phyloP scores from a whole-genome alignment of 2,888 invertebrate genomes.

The Melanostoma scalare region DNA sequence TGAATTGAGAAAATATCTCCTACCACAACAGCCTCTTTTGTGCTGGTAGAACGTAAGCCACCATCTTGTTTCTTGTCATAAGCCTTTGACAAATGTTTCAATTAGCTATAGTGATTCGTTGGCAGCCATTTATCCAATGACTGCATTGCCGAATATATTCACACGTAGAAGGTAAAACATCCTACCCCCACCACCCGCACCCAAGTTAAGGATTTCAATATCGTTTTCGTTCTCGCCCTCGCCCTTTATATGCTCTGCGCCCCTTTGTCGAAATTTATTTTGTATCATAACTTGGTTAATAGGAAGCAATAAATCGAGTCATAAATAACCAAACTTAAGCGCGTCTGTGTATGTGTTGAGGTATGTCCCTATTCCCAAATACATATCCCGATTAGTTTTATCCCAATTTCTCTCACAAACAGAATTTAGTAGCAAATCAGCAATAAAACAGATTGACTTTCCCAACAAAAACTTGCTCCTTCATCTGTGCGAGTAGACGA shows the following conservation, averaged over 20 bases:
- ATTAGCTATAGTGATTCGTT: slow-evolving; percentile 4
- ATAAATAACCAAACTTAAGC: neutral
- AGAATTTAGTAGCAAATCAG: slow-evolving; percentile 11
- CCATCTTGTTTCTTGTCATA: neutral
- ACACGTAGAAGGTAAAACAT: neutral
- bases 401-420: neutral
- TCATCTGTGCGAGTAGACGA: neutral
- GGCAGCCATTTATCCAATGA: neutral
- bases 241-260: neutral
- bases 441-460: slow-evolving; percentile 17
- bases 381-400: slow-evolving; percentile 5
- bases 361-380: neutral
- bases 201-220: slow-evolving; percentile 7
- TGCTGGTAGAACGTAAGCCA: neutral
- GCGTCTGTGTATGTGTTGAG: neutral
- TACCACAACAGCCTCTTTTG: neutral
- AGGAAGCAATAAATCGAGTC: slow-evolving; percentile 6
- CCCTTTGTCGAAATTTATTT: slow-evolving; percentile 5
- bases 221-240: neutral
- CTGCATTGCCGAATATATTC: slow-evolving; percentile 1
- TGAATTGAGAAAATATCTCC: no score
- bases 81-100: slow-evolving; percentile 25
- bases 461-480: neutral
- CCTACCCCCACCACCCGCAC: neutral
- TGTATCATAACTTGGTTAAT: slow-evolving; percentile 23